Percentiles rank a stretch among this genome's conserved stretches.
phyloP scores from a whole-genome alignment of 2,888 invertebrate genomes.

The Drosophila dives region DNA sequence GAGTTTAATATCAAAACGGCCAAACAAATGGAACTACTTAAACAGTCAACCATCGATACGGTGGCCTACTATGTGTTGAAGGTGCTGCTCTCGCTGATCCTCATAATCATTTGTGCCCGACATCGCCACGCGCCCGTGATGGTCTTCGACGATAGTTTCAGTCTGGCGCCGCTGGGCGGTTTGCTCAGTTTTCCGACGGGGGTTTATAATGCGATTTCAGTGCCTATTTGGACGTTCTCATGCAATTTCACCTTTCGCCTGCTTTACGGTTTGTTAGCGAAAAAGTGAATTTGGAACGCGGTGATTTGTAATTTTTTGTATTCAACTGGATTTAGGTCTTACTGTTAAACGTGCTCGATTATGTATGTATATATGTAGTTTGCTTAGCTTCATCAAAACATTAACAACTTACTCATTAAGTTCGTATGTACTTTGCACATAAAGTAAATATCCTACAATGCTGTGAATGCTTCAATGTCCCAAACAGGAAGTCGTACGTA shows the following conservation, averaged over 20 bases:
- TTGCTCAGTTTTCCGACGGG: constrained; percentile 86
- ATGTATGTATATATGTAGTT: constrained; percentile 13
- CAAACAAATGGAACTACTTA: constrained; percentile 57
- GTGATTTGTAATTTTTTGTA: constrained; percentile 18
- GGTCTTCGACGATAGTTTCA: constrained; percentile 84
- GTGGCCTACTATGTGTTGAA: constrained; percentile 83
- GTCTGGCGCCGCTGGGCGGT: constrained; percentile 85
- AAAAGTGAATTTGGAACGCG: constrained; percentile 33
- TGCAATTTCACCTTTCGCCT: constrained; percentile 85
- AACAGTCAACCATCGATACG: constrained; percentile 71
- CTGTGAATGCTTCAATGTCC: too few species aligned
- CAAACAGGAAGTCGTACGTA: too few species aligned
- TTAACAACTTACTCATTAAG: constrained; percentile 29
- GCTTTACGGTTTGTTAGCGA: constrained; percentile 68
- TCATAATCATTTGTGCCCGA: constrained; percentile 84
- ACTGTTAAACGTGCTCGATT: constrained; percentile 48
- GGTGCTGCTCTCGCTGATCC: constrained; percentile 79
- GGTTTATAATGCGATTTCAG: constrained; percentile 85
- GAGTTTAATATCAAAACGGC: constrained; percentile 58
- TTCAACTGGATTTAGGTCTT: constrained; percentile 31
- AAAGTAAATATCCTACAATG: neutral
- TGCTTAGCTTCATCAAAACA: constrained; percentile 34
- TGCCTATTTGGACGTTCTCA: constrained; percentile 86
- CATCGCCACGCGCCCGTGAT: constrained; percentile 85
- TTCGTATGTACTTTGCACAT: constrained; percentile 26